Percentiles rank a stretch among this genome's conserved stretches.
Conservation (phyloP, 2,888 invertebrate genomes). For the Parnassius glacialis region DNA sequence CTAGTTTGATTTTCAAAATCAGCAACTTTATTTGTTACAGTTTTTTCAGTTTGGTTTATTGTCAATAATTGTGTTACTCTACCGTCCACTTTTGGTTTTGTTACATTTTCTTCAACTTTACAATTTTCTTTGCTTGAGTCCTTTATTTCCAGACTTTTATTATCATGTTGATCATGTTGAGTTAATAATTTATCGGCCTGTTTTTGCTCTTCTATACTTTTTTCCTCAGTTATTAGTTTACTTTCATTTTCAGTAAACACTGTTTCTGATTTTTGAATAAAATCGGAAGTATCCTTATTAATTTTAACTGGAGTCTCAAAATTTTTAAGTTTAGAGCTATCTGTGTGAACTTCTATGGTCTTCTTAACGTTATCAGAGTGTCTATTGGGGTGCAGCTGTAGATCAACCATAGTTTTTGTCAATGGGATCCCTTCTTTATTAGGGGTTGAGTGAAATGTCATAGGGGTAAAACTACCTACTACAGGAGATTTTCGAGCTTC, state of each 20-base stretch:
- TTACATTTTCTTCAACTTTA: neutral
- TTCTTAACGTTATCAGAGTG: conserved; percentile 72
- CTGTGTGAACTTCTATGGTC: conserved; percentile 73
- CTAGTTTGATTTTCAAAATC: neutral
- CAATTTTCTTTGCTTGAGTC: conserved; percentile 7
- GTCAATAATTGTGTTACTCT: neutral
- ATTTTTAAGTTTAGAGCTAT: conserved; percentile 51
- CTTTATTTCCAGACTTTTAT: neutral
- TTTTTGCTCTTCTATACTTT: conserved; percentile 6
- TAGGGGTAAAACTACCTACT: conserved; percentile 63
- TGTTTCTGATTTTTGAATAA: conserved; percentile 5
- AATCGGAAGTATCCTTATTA: conserved; percentile 29
- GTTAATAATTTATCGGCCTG: neutral
- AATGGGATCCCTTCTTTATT: conserved; percentile 72
- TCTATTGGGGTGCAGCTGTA: conserved; percentile 66
- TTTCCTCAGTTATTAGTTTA: conserved; percentile 9
- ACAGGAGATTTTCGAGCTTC: conserved; percentile 70
- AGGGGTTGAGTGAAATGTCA: conserved; percentile 73
- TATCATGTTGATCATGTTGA: neutral
- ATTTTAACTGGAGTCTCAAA: conserved; percentile 39
- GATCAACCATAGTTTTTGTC: conserved; percentile 73
- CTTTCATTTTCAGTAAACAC: conserved; percentile 6
- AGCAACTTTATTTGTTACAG: neutral
- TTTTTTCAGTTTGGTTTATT: neutral
- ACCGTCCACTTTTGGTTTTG: neutral